Percentiles rank a stretch among this genome's conserved stretches.
These are phyloP conservation scores for Rhabdomys pumilio DNA, from an alignment of 2,797 vertebrate genomes.

Conservation along the genomic window DNA sequence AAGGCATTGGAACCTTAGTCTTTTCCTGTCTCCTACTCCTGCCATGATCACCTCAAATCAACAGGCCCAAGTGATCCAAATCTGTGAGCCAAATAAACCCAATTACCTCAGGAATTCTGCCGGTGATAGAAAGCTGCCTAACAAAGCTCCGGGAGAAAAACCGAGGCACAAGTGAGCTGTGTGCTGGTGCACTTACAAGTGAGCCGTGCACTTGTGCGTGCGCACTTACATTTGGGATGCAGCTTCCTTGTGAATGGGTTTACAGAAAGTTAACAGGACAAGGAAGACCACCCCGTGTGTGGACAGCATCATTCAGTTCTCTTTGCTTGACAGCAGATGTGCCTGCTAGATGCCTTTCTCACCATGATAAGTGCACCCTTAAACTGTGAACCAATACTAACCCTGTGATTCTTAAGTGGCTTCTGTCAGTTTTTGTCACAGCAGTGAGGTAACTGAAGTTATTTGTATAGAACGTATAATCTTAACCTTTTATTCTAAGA, in stretches of 20 bases:
- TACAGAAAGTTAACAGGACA: background rate
- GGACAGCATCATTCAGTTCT: background rate
- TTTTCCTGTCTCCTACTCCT: background rate
- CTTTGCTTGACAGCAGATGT: background rate
- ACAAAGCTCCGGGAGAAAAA: background rate
- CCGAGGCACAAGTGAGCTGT: background rate
- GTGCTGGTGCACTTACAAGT: background rate
- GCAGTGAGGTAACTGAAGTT: background rate
- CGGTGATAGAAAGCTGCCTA: background rate
- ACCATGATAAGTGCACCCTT: background rate
- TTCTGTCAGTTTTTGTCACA: background rate
- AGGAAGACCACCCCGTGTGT: background rate
- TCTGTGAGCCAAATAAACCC: background rate
- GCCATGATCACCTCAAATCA: background rate
- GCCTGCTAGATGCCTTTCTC: background rate
- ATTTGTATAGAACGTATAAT: background rate
- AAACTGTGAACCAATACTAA: background rate
- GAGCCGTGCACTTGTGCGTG: background rate
- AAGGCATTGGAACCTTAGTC: background rate
- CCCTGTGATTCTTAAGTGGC: background rate
- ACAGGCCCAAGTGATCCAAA: background rate
- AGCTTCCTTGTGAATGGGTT: slow-evolving; percentile 13
- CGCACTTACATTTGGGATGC: background rate
- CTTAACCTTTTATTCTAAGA: slow-evolving; percentile 16
- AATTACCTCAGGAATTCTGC: background rate